phyloP scores from a whole-genome alignment of 2,113 vertebrate species.

The Hippocampus guttulatus region DNA sequence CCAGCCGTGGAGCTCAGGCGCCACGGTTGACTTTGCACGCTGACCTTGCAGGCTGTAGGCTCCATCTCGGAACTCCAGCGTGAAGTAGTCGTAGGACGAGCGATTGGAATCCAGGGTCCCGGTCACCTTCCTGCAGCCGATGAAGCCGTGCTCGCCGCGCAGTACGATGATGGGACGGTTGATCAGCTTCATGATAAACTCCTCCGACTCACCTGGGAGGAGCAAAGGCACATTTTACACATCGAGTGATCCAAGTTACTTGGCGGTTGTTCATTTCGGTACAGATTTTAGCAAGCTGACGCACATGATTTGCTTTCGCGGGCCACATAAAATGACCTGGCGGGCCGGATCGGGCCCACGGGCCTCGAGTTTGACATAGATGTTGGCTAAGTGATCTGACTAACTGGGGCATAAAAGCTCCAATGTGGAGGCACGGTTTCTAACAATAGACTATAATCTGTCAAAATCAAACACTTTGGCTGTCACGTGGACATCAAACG shows the following conservation, averaged over 20 bases:
- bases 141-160: slow-evolving; percentile 95
- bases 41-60: slow-evolving; percentile 94
- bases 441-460: neutral
- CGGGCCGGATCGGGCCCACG: too few relatives aligned
- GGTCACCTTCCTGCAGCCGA: slow-evolving; percentile 93
- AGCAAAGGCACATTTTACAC: neutral
- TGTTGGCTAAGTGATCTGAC: neutral
- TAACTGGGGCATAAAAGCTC: neutral
- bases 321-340: too few relatives aligned
- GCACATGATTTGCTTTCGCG: too few relatives aligned
- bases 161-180: slow-evolving; percentile 96
- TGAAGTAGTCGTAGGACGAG: slow-evolving; percentile 92
- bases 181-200: slow-evolving; percentile 97
- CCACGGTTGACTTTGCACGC: slow-evolving; percentile 18
- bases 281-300: too few relatives aligned
- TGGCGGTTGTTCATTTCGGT: neutral
- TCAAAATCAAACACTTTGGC: neutral
- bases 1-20: neutral
- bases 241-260: neutral
- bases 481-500: neutral
- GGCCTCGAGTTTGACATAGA: neutral
- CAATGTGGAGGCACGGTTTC: neutral
- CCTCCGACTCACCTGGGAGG: slow-evolving; percentile 77
- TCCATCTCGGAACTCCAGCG: slow-evolving; percentile 87
- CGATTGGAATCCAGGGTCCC: slow-evolving; percentile 95